phyloP scores from a whole-genome alignment of 2,113 vertebrate genomes.

The Lates calcarifer region DNA sequence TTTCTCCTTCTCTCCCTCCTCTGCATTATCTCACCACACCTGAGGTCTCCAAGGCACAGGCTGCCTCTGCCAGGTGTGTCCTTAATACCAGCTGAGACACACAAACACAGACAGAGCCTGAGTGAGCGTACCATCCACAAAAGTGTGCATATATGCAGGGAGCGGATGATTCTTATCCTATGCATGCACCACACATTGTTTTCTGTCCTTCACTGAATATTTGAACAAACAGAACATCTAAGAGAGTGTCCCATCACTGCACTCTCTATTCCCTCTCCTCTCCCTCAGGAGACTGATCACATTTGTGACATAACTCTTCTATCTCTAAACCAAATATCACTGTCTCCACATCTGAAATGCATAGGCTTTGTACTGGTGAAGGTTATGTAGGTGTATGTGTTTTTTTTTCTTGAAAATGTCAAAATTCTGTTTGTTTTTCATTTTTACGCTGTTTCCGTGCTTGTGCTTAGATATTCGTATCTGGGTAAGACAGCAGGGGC shows the following conservation, averaged over 20 bases:
- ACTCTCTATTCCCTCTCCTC: slow-evolving; percentile 46
- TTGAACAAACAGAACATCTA: slow-evolving; percentile 72
- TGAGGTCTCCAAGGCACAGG: slow-evolving; percentile 53
- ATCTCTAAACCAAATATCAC: slow-evolving; percentile 72
- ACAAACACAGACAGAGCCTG: background rate
- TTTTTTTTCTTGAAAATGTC: slow-evolving; percentile 61
- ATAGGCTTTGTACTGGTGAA: slow-evolving; percentile 50
- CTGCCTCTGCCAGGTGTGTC: slow-evolving; percentile 59
- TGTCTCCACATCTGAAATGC: slow-evolving; percentile 45
- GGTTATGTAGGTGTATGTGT: slow-evolving; percentile 52
- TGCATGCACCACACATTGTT: slow-evolving; percentile 39
- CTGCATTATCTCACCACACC: slow-evolving; percentile 57
- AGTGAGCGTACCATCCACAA: background rate
- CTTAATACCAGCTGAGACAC: slow-evolving; percentile 27
- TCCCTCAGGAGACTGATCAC: slow-evolving; percentile 62
- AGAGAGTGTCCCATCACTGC: slow-evolving; percentile 43
- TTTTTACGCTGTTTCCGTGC: slow-evolving; percentile 10
- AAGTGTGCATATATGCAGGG: background rate
- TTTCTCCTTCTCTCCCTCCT: slow-evolving; percentile 4
- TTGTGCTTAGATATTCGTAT: slow-evolving; percentile 52
- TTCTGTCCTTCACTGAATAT: slow-evolving; percentile 71
- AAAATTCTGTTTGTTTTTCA: slow-evolving; percentile 64
- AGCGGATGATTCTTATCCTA: slow-evolving; percentile 15
- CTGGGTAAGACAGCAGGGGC: slow-evolving; percentile 28
- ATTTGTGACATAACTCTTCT: slow-evolving; percentile 55